These are phyloP conservation scores for Chalcosyrphus nemorum DNA, from an alignment of 2,888 invertebrate species.

Conservation along the genomic window DNA sequence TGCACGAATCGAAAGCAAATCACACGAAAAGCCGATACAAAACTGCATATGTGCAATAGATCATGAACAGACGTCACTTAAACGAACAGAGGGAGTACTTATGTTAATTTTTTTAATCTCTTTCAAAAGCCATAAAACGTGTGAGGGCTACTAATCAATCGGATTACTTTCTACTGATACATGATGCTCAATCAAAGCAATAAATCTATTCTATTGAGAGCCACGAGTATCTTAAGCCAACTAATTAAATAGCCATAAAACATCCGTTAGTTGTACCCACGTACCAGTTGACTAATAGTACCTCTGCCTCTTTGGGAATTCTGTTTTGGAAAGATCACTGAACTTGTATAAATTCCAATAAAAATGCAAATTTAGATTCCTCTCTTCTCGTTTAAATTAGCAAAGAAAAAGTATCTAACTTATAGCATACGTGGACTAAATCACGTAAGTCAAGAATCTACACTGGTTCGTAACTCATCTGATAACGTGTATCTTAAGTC, in stretches of 20 bases:
- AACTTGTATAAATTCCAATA: constrained; percentile 1
- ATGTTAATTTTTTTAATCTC: too few relatives aligned
- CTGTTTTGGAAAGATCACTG: constrained; percentile 24
- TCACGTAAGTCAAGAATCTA: background rate
- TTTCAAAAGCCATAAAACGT: too few relatives aligned
- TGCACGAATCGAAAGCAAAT: background rate
- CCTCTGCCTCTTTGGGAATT: background rate
- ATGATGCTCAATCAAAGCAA: background rate
- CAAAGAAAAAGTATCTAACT: background rate
- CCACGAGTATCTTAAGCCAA: background rate
- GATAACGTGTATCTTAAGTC: constrained; percentile 6
- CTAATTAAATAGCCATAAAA: background rate
- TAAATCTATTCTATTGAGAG: background rate
- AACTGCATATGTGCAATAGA: background rate
- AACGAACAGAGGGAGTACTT: background rate
- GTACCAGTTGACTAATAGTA: background rate
- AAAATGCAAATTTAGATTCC: constrained; percentile 1
- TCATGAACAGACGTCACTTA: background rate
- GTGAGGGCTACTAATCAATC: background rate
- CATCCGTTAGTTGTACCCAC: background rate
- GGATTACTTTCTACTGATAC: background rate
- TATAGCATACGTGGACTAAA: background rate
- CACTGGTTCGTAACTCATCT: background rate
- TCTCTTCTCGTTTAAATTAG: background rate
- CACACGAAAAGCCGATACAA: background rate